Conservation (phyloP, 2,113 vertebrate genomes). For the Myotis brandtii region DNA sequence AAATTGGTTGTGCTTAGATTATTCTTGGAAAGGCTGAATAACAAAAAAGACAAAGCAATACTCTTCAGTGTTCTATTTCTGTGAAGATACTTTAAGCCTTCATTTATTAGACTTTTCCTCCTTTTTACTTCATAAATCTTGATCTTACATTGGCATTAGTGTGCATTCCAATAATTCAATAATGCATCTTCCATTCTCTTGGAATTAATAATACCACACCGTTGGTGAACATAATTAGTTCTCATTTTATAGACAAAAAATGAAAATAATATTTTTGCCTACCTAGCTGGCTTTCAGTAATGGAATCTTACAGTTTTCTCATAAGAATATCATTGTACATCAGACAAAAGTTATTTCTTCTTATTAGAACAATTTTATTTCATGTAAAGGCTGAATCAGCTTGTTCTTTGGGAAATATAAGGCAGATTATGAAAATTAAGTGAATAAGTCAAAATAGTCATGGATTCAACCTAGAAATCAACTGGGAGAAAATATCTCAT, state of each 20-base stretch:
- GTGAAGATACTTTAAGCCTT: constrained; percentile 26
- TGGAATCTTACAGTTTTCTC: constrained; percentile 50
- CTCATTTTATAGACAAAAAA: constrained; percentile 57
- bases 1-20: constrained; percentile 37
- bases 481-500: constrained; percentile 47
- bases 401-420: constrained; percentile 71
- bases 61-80: neutral
- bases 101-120: constrained; percentile 39
- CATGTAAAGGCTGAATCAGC: constrained; percentile 73
- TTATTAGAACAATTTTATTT: constrained; percentile 79
- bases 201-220: constrained; percentile 24
- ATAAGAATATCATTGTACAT: constrained; percentile 60
- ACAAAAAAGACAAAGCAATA: neutral
- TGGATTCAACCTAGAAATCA: constrained; percentile 49
- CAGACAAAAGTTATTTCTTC: constrained; percentile 70
- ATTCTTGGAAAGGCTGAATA: constrained; percentile 49
- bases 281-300: constrained; percentile 9
- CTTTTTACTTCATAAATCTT: constrained; percentile 29
- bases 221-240: constrained; percentile 31
- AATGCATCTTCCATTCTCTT: constrained; percentile 42
- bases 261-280: constrained; percentile 38
- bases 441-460: constrained; percentile 65
- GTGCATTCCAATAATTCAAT: constrained; percentile 47
- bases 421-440: constrained; percentile 71
- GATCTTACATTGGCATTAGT: constrained; percentile 53